Conservation (phyloP, 2,113 vertebrate species). For the Phalacrocorax pelagicus region DNA sequence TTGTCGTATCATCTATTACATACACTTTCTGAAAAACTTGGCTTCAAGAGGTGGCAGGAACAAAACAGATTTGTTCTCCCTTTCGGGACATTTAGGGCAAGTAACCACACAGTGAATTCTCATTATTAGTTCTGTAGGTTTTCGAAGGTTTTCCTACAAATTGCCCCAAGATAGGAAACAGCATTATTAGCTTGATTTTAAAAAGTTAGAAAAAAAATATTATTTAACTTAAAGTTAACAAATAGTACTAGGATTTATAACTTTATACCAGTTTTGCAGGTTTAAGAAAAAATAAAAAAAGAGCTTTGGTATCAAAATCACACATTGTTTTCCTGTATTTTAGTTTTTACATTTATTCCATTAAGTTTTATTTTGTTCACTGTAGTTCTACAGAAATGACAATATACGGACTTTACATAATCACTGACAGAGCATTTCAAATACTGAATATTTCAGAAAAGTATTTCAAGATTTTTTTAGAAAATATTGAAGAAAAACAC, state of each 20-base stretch:
- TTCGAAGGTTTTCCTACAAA: conserved; percentile 22
- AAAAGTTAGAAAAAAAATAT: neutral
- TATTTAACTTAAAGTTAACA: neutral
- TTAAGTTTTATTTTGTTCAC: neutral
- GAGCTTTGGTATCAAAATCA: neutral
- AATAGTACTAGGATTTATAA: neutral
- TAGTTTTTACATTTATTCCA: neutral
- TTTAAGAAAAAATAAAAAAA: neutral
- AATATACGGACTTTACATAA: neutral
- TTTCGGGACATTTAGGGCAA: neutral
- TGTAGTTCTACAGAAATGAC: neutral
- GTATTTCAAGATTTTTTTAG: neutral
- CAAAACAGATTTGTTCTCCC: neutral
- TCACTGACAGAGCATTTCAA: neutral
- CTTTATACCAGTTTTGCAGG: neutral
- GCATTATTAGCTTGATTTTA: neutral
- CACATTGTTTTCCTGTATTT: neutral
- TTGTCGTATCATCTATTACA: neutral
- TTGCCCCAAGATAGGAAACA: neutral
- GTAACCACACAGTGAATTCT: neutral
- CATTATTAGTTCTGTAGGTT: conserved; percentile 30
- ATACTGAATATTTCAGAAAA: neutral
- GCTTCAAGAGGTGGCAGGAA: neutral
- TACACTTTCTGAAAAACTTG: neutral
- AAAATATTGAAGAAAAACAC: neutral